Evolutionary conservation across 2,113 vertebrate genomes (phyloP), one percentile per base, ranked within the genome.

Genomic region (Maccullochella peelii): DNA sequence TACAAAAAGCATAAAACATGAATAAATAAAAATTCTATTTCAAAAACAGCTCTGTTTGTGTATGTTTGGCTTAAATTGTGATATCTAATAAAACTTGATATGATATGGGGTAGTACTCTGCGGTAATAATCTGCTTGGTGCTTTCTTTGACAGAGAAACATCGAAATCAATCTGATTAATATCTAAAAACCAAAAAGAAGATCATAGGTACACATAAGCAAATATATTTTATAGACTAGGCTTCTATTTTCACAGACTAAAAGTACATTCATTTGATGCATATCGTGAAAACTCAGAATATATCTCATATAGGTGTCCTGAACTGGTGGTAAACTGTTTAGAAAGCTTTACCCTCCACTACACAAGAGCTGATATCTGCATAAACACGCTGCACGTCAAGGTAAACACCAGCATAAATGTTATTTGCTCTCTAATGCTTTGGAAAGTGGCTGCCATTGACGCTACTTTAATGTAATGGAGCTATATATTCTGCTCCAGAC

Each of bases 1-100:
- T 62, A 55, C 0, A 0, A 59, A 61, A 12, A 1, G 5, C 27
- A 50, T 42, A 7, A 33, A 27, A 57, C 12, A 40, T 1, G 1
- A n/a, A 6, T 40, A 18, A 9, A 72, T 54, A 38, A 10, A 27
- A 44, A 59, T 14, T 15, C 14, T 2, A 8, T 23, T 7, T 44
- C 6, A 1, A 61, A 47, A 73, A 42, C 6, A 8, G 3, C 5
- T 21, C 23, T 42, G 2, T 42, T 42, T 25, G 5, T n/a, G 2
- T n/a, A 50, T 21, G 69, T 40, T 73, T 20, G 21, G 25, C 30
- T 14, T 30, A 33, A 36, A 50, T 27, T 38, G 33, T 25, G 15
- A 52, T 25, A n/a, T 20, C 1, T 18, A 36, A 4, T 9, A 21
- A 30, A 9, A 42, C 18, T 9, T 27, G 16, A 20, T 21, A 52